These are phyloP conservation scores for Eupithecia centaureata DNA, from an alignment of 2,888 invertebrate genomes.

Conservation along the genomic window DNA sequence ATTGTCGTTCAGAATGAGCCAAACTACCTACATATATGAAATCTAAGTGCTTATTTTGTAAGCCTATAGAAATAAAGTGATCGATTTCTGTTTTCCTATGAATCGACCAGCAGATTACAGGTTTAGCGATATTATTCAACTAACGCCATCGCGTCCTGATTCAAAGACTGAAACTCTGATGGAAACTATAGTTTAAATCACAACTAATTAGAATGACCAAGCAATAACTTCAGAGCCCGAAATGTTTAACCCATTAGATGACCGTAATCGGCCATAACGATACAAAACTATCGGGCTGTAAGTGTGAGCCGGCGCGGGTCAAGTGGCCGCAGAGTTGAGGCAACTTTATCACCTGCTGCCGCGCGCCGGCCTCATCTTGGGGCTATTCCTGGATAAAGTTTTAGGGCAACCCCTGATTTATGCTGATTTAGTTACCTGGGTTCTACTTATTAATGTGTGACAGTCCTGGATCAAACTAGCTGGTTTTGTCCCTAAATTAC, in stretches of 20 bases:
- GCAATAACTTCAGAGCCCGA: constrained; percentile 7
- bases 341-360: constrained; percentile 25
- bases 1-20: no score
- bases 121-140: no score
- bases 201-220: constrained; percentile 5
- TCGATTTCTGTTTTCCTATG: not conserved
- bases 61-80: no score
- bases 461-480: not conserved
- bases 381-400: constrained; percentile 13
- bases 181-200: not conserved
- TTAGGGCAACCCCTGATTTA: constrained; percentile 17
- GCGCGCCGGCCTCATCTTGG: constrained; percentile 27
- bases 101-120: not conserved
- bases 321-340: constrained; percentile 24
- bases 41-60: no score
- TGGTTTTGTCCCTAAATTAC: not conserved
- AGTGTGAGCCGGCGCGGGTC: constrained; percentile 18
- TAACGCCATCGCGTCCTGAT: no score
- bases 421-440: constrained; percentile 19
- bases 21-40: no score
- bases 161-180: not conserved
- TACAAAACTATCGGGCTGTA: constrained; percentile 28
- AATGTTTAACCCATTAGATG: constrained; percentile 25
- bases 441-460: constrained; percentile 15
- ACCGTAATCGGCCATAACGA: constrained; percentile 22